Evolutionary conservation across 1,140 invertebrate species (phyloP), one percentile per base, ranked within the genome.

Genomic region (Leptopilina clavipes): DNA sequence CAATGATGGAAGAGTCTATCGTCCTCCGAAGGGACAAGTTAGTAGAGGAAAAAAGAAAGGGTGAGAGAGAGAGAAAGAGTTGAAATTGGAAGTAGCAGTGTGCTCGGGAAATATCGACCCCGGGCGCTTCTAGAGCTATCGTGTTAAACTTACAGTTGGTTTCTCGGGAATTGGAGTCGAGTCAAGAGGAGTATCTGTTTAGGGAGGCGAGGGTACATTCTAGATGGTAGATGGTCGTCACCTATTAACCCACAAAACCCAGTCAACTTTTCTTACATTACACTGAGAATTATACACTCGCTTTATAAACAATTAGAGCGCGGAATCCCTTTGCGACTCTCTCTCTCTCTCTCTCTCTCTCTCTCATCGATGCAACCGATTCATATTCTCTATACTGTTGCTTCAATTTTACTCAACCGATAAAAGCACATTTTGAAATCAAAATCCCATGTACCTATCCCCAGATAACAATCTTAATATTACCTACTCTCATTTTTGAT

Each of bases 61-160:
- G 14, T n/a, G 12, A 65, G 59, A 65, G 11, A 12, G 59, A 65
- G 11, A 12, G 59, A 9, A 6, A 40, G 37, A 40, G 37, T 40
- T 40, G 37, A 40, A 40, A 40, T 31, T 31, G 59, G 59, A 65
- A 65, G 22, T 22, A 8, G 8, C 59, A 65, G 17, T 59, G 19
- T 65, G 25, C 59, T 65, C 59, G 25, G 59, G 22, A 65, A 37
- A 37, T 65, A 65, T 65, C 59, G 59, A 65, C 25, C 59, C 59
- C 22, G 59, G 25, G 22, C 59, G 59, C 22, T 37, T 37, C 59
- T 65, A 72, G 71, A 48, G 43, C 72, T 54, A 54, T 73, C 31
- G 72, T 73, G 45, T 73, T 73, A 54, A 73, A 73, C n/a, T 54
- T 73, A 73, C 45, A 54, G 45, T 73, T 73, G 72, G 72, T 73